Base-by-base conservation (phyloP, 2,113 vertebrate genomes). In the Epinephelus fuscoguttatus region DNA sequence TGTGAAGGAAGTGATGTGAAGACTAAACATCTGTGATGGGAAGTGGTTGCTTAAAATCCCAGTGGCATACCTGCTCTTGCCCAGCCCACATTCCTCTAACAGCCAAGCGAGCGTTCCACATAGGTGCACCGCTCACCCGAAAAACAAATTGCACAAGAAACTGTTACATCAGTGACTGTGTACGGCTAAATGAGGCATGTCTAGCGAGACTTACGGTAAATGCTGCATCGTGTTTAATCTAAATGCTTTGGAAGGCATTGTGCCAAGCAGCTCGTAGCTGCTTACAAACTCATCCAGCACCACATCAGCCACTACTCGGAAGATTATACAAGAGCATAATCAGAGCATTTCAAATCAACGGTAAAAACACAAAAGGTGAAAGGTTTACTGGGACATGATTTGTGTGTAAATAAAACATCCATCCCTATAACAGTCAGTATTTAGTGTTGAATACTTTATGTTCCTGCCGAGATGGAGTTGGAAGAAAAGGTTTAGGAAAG, bases 291-390 rank as follows among this genome's bases (percentile, higher is more conserved):
- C 71, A 80, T 84, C 71, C 52, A 55, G 45, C 30, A 18, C 53
- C 25, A 59, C 66, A 66, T 76, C 53, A 82, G 17, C 50, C 12
- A 5, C 59, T 59, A 70, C 78, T 79, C 40, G 0, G 79, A 75
- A 84, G 62, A 91, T 78, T 85, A 85, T 50, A 82, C 53, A 66
- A 79, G 80, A 76, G 62, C 75, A 86, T 70, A 80, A 79, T 82
- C 69, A 45, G 42, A 21, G 23, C 33, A 75, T 70, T 81, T 45
- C 11, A 63, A 70, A 62, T 62, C 4, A 69, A 53, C 19, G 33
- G 63, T 47, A 55, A 75, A 78, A 84, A 60, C 13, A 45, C 1
- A 52, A 50, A 50, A 66, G 45, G 30, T 21, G 6, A 55, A 66
- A 52, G 23, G 56, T 75, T 71, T 45, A 70, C 76, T 56, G 55